Evolutionary conservation across 2,797 vertebrate genomes (phyloP), one percentile per base, ranked within the genome.

Genomic region (Artibeus jamaicensis): DNA sequence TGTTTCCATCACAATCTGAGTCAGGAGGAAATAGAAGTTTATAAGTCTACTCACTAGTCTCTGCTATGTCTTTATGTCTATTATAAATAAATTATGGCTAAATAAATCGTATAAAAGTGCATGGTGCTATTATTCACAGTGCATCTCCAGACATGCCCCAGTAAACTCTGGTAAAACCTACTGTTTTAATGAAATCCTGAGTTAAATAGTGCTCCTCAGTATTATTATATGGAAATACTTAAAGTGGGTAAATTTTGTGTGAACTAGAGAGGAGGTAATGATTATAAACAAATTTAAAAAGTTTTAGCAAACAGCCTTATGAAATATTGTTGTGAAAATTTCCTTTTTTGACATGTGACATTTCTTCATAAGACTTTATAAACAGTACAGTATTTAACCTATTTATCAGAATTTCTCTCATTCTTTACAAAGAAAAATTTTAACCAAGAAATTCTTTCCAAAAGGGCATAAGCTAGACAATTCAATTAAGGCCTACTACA

Each of bases 351-450:
- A 50, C 94, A 73, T 62, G 46, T 86, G 18, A 21, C 37, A 74
- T 67, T 94, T 87, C 29, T 94, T 82, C 3, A 76, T 74, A 71
- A 89, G 70, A 46, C 9, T 76, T 93, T 14, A 87, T 71, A 57
- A 86, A 89, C 84, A 90, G 1, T n/a, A 34, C 46, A 85, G 39
- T 37, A 91, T 55, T 39, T 74, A 95, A 55, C 8, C 32, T 59
- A 7, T 44, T 91, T 81, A 77, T 78, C 42, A 88, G 59, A 78
- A 68, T 70, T 96, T 89, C 37, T 88, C 14, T 77, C 15, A 77
- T 89, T 79, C 89, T 89, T 79, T 74, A 57, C 42, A 77, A 87
- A 71, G 59, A 82, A 89, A 93, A 53, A 9, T 14, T 95, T 94
- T 57, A 94, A 70, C 19, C 9, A 42, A 50, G 16, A 2, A 2